phyloP scores from a whole-genome alignment of 2,113 vertebrate genomes.

The Hyperopisus bebe region DNA sequence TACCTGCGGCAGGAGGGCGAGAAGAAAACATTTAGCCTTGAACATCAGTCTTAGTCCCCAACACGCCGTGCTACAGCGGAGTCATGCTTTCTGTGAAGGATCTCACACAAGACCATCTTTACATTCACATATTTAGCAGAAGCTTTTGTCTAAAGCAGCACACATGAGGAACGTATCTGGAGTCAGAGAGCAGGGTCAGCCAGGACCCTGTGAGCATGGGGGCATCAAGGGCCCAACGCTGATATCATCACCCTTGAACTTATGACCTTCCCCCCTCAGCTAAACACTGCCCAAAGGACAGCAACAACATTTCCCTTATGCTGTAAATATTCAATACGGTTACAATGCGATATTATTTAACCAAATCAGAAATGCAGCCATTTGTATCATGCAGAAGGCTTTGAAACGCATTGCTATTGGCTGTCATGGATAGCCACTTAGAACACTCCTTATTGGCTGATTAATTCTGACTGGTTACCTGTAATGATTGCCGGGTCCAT shows the following conservation, averaged over 20 bases:
- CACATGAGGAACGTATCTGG: not conserved
- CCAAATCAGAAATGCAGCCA: not conserved
- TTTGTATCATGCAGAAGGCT: not conserved
- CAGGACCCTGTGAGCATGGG: not conserved
- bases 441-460: not conserved
- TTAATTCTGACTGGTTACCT: slow-evolving; percentile 64
- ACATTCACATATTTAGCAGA: not conserved
- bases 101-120: not conserved
- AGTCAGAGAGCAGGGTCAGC: not conserved
- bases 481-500: slow-evolving; percentile 99
- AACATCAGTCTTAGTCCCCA: not conserved
- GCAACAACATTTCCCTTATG: not conserved
- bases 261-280: not conserved
- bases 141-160: not conserved
- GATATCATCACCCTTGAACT: not conserved
- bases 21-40: not conserved
- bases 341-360: too few relatives aligned
- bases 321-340: not conserved
- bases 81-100: not conserved
- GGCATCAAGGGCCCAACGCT: not conserved
- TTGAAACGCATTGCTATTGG: not conserved
- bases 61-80: not conserved
- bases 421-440: not conserved
- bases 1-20: slow-evolving; percentile 59
- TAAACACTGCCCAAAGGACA: not conserved